Evolutionary conservation across 2,797 vertebrate species (phyloP), one percentile per base, ranked within the genome.

Genomic region (Thaleichthys pacificus): DNA sequence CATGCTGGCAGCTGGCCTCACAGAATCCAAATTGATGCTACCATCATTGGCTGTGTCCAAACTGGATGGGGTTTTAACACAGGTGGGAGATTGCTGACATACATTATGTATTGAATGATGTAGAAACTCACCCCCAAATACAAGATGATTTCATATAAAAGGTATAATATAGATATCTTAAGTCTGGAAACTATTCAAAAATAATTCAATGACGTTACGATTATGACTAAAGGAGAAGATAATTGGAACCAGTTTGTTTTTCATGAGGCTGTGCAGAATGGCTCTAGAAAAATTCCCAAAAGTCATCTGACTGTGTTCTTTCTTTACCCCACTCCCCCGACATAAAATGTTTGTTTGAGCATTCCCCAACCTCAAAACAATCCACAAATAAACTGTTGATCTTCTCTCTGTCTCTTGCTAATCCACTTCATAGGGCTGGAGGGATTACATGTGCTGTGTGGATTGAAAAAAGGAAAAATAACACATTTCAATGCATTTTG

Each of bases 381-480:
- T 14, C 30, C 28, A 0, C 14, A 62, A 28, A 17, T 28, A 62
- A 61, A 61, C 58, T 26, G 21, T 60, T 60, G n/a, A 21, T 65
- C 6, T 65, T 56, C n/a, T 56, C 49, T 12, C 17, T 24, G 51
- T 57, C 57, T 28, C 15, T 62, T 21, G 47, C 35, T 68, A 24
- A 57, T 68, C 51, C 49, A 30, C 56, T 30, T 30, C 21, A 32
- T 60, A 32, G 30, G 38, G 42, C 65, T 60, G 21, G 11, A 28
- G 68, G 28, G 30, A 69, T 69, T 69, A 35, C 19, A 30, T 63
- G 38, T 42, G 38, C 61, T 12, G 15, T 35, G 61, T n/a, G 61
- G 61, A 63, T 63, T 63, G 61, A 7, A 47, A 67, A 35, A 35
- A 35, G 38, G 24, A 21, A 42, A 67, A 64, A 67, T 22, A 54